Evolutionary conservation across 2,797 vertebrate genomes (phyloP), one percentile per base, ranked within the genome.

Genomic region (Urophycis tenuis): DNA sequence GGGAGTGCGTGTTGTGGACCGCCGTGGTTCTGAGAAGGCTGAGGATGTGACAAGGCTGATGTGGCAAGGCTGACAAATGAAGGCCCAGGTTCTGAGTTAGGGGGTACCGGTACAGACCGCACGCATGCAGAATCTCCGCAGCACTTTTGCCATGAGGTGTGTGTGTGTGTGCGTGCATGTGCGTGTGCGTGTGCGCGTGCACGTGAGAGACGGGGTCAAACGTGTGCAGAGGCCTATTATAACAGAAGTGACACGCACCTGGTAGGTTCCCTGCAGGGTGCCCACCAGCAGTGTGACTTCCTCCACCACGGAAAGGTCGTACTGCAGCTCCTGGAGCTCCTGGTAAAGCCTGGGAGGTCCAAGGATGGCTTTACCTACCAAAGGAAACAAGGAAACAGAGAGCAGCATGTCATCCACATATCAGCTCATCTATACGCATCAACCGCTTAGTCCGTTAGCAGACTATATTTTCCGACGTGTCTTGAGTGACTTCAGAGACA

Each of bases 271-370:
- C 0, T 98, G 95, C 80, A 99, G 89, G 0, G 96, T 97, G 80
- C 96, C 95, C 87, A 98, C 92, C 0, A 99, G 94, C 7, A 95
- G n/a, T 5, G 49, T 97, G 82, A 99, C 97, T 87, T 98, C 95
- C 80, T 97, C 95, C 81, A 99, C 96, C 60, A 99, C 95, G 0
- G 93, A 95, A 79, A 98, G 92, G 88, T 99, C 97, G 64, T 97
- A 95, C 77, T 98, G 96, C 25, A 99, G 91, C 74, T 97, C 96
- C 91, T 97, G 96, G 29, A 99, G 95, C 86, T 99, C 96, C 89
- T 98, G 96, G 92, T 96, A 99, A 45, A 99, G 95, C n/a, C 95
- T 93, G 0, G 96, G 49, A n/a, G 49, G 49, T 60, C 49, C 49
- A 1, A 60, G 49, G 22, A 60, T 60, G 15, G 1, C 5, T 7